A percentile compares a stretch with the other conserved stretches of the same genome.
Evolutionary conservation across 1,140 invertebrate species (phyloP).

Genomic region (Drosophila subpulchrella): DNA sequence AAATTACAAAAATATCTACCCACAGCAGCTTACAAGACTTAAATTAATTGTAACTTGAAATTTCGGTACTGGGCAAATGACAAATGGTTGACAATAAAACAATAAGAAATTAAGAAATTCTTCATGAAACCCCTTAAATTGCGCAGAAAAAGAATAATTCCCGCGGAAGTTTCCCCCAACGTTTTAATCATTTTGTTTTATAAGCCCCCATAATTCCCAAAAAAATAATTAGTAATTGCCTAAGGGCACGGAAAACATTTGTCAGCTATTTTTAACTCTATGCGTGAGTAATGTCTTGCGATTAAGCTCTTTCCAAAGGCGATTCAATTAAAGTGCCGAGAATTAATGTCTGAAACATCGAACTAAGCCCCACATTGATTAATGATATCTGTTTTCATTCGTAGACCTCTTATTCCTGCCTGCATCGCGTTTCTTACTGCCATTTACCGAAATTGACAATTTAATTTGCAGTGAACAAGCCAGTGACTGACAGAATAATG

Average conservation of each 20-base stretch:
- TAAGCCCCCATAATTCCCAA: slow-evolving; percentile 9
- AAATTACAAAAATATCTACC: too few relatives aligned
- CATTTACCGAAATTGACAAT: slow-evolving; percentile 70
- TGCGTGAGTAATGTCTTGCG: slow-evolving; percentile 34
- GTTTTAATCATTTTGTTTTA: slow-evolving; percentile 1
- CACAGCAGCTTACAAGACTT: too few relatives aligned
- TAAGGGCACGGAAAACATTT: slow-evolving; percentile 20
- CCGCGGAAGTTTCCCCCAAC: not conserved
- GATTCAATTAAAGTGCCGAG: slow-evolving; percentile 36
- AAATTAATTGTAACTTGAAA: too few relatives aligned
- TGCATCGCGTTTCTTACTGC: slow-evolving; percentile 45
- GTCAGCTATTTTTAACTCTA: slow-evolving; percentile 29
- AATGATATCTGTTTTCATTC: slow-evolving; percentile 35
- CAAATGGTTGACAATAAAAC: not conserved
- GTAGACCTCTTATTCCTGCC: not conserved
- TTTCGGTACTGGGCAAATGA: too few relatives aligned
- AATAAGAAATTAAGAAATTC: not conserved
- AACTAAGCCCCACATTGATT: slow-evolving; percentile 44
- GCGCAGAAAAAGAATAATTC: not conserved
- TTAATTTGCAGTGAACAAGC: slow-evolving; percentile 69
- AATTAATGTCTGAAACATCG: slow-evolving; percentile 32
- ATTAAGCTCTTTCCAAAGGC: slow-evolving; percentile 5
- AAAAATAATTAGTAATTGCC: slow-evolving; percentile 40
- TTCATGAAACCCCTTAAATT: not conserved
- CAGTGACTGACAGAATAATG: slow-evolving; percentile 73